Conservation (phyloP, 2,797 vertebrate genomes). For the Apogon hyalosoma region DNA sequence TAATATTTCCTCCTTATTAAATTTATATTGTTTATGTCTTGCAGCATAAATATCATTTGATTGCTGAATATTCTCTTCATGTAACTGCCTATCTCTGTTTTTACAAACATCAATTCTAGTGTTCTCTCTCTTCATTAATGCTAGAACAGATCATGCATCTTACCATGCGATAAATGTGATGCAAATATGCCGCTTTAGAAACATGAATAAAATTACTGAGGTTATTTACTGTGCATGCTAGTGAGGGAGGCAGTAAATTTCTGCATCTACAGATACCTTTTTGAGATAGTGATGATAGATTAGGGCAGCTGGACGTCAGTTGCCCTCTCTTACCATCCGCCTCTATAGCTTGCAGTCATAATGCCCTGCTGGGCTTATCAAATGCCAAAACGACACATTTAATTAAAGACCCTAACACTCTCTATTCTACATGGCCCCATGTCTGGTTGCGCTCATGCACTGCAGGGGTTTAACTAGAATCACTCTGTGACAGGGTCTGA, state of each 20-base stretch:
- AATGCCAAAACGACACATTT: constrained; percentile 78
- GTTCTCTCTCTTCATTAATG: constrained; percentile 1
- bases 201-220: background rate
- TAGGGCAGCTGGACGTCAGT: constrained; percentile 20
- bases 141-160: background rate
- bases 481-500: constrained; percentile 59
- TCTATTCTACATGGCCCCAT: constrained; percentile 54
- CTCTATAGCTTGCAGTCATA: constrained; percentile 56
- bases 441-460: constrained; percentile 49
- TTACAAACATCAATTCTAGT: background rate
- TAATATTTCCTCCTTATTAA: background rate
- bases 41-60: background rate
- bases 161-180: constrained; percentile 16
- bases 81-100: background rate
- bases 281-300: constrained; percentile 21
- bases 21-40: background rate
- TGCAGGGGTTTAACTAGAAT: constrained; percentile 56
- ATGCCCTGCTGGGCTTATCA: constrained; percentile 69
- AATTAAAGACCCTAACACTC: constrained; percentile 73
- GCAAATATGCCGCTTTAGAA: background rate
- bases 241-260: background rate
- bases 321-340: constrained; percentile 20
- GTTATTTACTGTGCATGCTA: constrained; percentile 8
- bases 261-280: background rate
- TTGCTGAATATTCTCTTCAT: background rate